These are phyloP conservation scores for Oryzias celebensis DNA, from an alignment of 2,113 vertebrate species.

Conservation along the genomic window DNA sequence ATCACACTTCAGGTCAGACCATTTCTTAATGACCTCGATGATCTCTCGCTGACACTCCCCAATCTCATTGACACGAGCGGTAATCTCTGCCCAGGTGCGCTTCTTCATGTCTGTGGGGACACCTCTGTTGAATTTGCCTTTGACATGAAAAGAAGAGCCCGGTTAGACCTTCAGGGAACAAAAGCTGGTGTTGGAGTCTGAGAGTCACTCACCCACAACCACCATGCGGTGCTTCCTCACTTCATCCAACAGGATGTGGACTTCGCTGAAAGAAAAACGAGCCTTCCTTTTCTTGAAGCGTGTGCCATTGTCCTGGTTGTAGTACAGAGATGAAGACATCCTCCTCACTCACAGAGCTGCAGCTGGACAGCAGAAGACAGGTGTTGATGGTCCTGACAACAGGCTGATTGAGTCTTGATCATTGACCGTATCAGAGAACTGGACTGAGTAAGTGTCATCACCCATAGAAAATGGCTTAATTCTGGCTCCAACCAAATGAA, in stretches of 20 bases:
- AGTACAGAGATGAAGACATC: conserved; percentile 72
- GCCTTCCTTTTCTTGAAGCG: conserved; percentile 80
- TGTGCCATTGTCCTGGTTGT: conserved; percentile 58
- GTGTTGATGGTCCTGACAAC: no score
- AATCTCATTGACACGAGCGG: conserved; percentile 78
- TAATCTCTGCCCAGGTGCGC: conserved; percentile 79
- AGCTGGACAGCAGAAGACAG: conserved; percentile 12
- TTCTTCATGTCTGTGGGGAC: conserved; percentile 75
- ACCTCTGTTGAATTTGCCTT: conserved; percentile 80
- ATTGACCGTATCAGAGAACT: no score
- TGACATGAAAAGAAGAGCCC: rapidly evolving
- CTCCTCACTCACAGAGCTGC: conserved; percentile 35
- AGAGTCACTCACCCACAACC: conserved; percentile 72
- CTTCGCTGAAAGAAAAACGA: conserved; percentile 79
- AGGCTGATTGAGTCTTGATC: no score
- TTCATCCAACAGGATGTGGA: conserved; percentile 81
- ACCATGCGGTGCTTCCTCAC: conserved; percentile 77
- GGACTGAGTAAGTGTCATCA: no score
- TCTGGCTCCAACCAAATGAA: no score
- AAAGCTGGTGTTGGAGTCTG: neutral
- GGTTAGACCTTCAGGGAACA: neutral
- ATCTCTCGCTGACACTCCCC: conserved; percentile 80
- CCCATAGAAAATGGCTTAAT: no score
- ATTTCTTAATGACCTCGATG: conserved; percentile 81
- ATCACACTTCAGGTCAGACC: conserved; percentile 82